These are phyloP conservation scores for Chorisops tibialis DNA, from an alignment of 2,888 invertebrate species.

Conservation along the genomic window DNA sequence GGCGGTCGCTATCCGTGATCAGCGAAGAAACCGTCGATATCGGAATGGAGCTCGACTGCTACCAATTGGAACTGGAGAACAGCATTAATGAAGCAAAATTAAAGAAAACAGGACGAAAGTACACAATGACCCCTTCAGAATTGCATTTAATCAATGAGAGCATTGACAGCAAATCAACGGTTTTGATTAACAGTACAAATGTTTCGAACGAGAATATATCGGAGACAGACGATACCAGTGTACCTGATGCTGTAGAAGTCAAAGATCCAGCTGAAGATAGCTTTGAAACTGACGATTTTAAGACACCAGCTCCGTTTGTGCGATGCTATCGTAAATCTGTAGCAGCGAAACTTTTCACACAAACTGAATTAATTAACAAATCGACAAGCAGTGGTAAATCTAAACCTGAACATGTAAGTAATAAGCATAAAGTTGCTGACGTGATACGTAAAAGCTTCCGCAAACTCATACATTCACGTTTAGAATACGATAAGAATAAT, in stretches of 20 bases:
- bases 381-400: conserved; percentile 39
- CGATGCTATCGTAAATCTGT: conserved; percentile 45
- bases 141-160: neutral
- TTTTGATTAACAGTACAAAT: conserved; percentile 36
- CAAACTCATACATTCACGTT: conserved; percentile 43
- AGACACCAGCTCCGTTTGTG: conserved; percentile 46
- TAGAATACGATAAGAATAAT: conserved; percentile 20
- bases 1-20: conserved; percentile 42
- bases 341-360: neutral
- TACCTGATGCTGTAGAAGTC: neutral
- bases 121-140: neutral
- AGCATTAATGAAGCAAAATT: conserved; percentile 52
- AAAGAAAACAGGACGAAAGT: conserved; percentile 35
- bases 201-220: conserved; percentile 37
- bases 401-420: conserved; percentile 37
- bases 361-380: conserved; percentile 29
- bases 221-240: conserved; percentile 24
- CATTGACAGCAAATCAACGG: neutral
- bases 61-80: conserved; percentile 51
- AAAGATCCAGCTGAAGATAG: conserved; percentile 30
- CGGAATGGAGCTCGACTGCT: conserved; percentile 49
- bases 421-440: conserved; percentile 28
- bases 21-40: conserved; percentile 50
- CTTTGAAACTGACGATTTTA: conserved; percentile 42
- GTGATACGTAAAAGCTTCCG: conserved; percentile 49